phyloP scores from a whole-genome alignment of 2,888 invertebrate genomes.

The Pharmacophagus antenor region DNA sequence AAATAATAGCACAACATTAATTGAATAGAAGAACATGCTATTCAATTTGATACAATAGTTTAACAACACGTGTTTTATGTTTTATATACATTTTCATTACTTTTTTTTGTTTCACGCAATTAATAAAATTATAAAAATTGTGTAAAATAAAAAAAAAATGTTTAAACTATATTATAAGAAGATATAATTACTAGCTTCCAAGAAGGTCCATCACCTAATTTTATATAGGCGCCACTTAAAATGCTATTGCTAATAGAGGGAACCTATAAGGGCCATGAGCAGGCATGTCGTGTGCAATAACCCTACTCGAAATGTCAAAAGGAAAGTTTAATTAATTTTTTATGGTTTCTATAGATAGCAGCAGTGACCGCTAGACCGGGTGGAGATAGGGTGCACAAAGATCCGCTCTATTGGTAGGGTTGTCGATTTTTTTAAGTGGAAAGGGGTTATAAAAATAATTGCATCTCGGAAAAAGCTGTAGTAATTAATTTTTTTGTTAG shows the following conservation, averaged over 20 bases:
- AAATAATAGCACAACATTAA: too few relatives aligned
- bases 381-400: conserved; percentile 46
- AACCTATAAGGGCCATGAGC: conserved; percentile 29
- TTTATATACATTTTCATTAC: too few relatives aligned
- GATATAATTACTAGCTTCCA: background rate
- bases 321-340: conserved; percentile 68
- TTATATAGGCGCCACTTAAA: conserved; percentile 1
- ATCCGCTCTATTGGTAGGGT: conserved; percentile 51
- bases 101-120: too few relatives aligned
- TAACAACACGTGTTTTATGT: too few relatives aligned
- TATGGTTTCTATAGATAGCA: conserved; percentile 70
- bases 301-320: conserved; percentile 58
- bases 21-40: too few relatives aligned
- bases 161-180: background rate
- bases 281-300: conserved; percentile 38
- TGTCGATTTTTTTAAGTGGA: conserved; percentile 40
- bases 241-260: conserved; percentile 16
- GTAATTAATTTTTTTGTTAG: background rate
- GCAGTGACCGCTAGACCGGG: conserved; percentile 55
- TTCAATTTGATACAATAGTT: too few relatives aligned
- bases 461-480: background rate
- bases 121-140: too few relatives aligned
- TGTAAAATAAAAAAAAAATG: too few relatives aligned
- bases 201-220: background rate
- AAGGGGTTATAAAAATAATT: background rate